Evolutionary conservation across 2,113 vertebrate genomes (phyloP), one percentile per base, ranked within the genome.

Genomic region (Rafetus swinhoei): DNA sequence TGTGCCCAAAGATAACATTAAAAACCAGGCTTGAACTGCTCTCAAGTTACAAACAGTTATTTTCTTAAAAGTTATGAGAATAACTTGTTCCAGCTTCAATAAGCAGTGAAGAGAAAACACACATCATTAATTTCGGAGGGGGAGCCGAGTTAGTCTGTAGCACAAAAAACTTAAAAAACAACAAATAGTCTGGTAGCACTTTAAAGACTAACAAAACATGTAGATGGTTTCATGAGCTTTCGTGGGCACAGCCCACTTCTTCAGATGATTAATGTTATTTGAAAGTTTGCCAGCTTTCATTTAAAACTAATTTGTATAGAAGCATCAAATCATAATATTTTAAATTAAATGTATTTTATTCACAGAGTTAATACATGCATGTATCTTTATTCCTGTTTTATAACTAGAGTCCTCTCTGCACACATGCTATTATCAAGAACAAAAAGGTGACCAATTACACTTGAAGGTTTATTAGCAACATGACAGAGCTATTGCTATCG

Each of bases 1-100:
- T 69, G 1, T n/a, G 22, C 2, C n/a, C 7, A 16, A 74, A 35
- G 6, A 50, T 81, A n/a, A 27, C 32, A n/a, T 0, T 0, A 7
- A 86, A 84, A 32, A 84, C 87, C 7, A 77, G 24, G 24, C 39
- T 12, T 29, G 19, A 35, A 32, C 1, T 54, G 0, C 10, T 91
- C 84, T 87, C 12, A 56, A 82, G 82, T 79, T 81, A 86, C 45
- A 79, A 82, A 2, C 62, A 82, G 3, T 84, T 12, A 82, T 60
- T 94, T 95, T 72, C 39, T 72, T 81, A 89, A 60, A 0, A 80
- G 74, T 93, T 89, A 14, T 74, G 8, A 35, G 54, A 8, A 79
- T 88, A 86, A 18, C 74, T 91, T 3, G 55, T 79, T 12, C 21
- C 65, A 90, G 55, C 12, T 54, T 90, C 59, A 85, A 2, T 69